Evolutionary conservation across 2,113 vertebrate species (phyloP).

Genomic region (Cyprinodon tularosa): DNA sequence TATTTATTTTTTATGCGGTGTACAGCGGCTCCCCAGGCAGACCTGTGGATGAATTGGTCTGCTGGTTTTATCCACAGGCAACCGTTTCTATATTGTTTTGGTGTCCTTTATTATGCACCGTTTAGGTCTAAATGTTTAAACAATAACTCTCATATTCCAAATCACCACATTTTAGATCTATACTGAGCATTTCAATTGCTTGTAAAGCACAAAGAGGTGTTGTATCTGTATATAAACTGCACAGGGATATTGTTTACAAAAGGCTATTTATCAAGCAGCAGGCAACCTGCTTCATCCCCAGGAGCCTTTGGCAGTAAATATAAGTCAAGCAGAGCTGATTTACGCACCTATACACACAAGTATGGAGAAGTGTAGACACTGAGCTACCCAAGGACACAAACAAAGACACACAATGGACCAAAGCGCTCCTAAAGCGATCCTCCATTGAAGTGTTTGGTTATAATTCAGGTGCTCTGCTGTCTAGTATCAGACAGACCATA

Average conservation of each 20-base stretch:
- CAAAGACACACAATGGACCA: slow-evolving; percentile 38
- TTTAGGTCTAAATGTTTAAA: neutral
- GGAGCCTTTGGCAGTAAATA: slow-evolving; percentile 65
- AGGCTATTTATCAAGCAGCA: slow-evolving; percentile 65
- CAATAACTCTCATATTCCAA: slow-evolving; percentile 1
- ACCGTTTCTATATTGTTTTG: neutral
- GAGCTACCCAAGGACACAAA: slow-evolving; percentile 20
- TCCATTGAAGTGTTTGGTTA: slow-evolving; percentile 28
- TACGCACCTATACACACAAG: slow-evolving; percentile 34
- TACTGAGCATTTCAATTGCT: slow-evolving; percentile 22
- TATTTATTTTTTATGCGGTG: no score
- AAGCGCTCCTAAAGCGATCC: slow-evolving; percentile 30
- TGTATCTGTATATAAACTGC: slow-evolving; percentile 51
- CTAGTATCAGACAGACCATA: slow-evolving; percentile 57
- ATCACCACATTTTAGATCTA: slow-evolving; percentile 19
- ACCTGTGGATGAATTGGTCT: neutral
- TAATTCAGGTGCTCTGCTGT: slow-evolving; percentile 57
- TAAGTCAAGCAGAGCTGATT: slow-evolving; percentile 42
- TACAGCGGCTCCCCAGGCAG: neutral
- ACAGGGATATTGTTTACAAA: slow-evolving; percentile 65
- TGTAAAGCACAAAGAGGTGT: slow-evolving; percentile 39
- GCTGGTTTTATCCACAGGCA: neutral
- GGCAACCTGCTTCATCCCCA: slow-evolving; percentile 44
- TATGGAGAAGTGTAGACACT: slow-evolving; percentile 32
- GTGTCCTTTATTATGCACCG: neutral